Conservation (phyloP, 1,140 invertebrate genomes). For the Heliconius eleuchia region DNA sequence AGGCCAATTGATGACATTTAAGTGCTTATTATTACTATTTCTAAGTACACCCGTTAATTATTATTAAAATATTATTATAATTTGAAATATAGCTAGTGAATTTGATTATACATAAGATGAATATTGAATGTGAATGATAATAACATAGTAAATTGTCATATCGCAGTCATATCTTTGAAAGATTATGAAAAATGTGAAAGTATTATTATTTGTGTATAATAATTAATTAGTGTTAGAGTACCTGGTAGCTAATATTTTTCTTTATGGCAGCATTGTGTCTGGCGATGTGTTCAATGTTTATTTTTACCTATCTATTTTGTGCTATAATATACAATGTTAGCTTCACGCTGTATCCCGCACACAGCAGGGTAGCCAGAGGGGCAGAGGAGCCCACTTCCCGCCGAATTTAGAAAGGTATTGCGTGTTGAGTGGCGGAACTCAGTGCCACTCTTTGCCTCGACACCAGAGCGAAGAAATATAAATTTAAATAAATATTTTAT, state of each 20-base stretch:
- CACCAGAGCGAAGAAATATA: too few species aligned
- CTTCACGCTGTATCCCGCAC: too few species aligned
- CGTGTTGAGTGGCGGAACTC: too few species aligned
- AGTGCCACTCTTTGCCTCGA: too few species aligned
- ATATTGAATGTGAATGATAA: conserved; percentile 7
- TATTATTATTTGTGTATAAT: conserved; percentile 57
- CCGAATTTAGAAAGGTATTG: too few species aligned
- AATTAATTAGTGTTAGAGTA: conserved; percentile 32
- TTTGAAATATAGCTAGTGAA: neutral
- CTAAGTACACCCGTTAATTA: neutral
- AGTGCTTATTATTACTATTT: neutral
- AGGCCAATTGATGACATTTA: neutral
- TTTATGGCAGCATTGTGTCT: neutral
- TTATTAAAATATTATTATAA: neutral
- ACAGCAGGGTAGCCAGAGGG: too few species aligned
- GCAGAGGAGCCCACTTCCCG: too few species aligned
- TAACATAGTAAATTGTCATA: conserved; percentile 23
- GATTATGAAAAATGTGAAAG: conserved; percentile 54
- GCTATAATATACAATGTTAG: too few species aligned
- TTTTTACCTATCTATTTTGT: neutral
- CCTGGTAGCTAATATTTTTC: conserved; percentile 16
- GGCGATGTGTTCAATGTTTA: conserved; percentile 1
- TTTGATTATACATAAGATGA: neutral
- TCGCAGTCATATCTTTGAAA: conserved; percentile 39
- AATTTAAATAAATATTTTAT: too few species aligned